Evolutionary conservation across 2,797 vertebrate genomes (phyloP), one percentile per base, ranked within the genome.

Genomic region (Siniperca scherzeri): DNA sequence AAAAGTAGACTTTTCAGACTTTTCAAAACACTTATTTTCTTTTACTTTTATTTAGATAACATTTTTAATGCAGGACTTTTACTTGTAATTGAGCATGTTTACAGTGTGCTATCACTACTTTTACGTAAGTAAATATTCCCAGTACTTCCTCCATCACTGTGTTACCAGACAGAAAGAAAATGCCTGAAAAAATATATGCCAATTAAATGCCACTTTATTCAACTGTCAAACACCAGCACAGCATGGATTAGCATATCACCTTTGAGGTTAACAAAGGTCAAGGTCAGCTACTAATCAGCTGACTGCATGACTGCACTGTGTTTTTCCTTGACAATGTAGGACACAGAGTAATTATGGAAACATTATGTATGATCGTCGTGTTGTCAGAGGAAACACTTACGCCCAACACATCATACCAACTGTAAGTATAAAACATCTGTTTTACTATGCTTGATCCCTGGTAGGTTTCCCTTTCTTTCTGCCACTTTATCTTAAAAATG

Each of bases 281-380:
- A 27, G n/a, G 21, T 74, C 36, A 70, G 25, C 3, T 27, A 14
- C 21, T 60, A 25, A 27, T 48, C 7, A 38, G 9, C 16, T 70
- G 38, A 46, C 27, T 65, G 3, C 14, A 27, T 76, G n/a, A 33
- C 38, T 27, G 27, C 30, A 2, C 2, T 77, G 11, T 87, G 3
- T 68, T 77, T 80, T 69, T 80, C 19, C 60, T 38, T 78, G 53
- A 40, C 22, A 38, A 75, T 85, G 6, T 90, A 99, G 98, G 81
- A 77, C 87, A 1, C 72, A 88, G 2, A 5, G n/a, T 10, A 86
- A 3, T 33, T 96, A 94, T 70, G 95, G 95, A 79, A 98, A 99
- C 90, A 97, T 99, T 61, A 98, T 98, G 97, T 96, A 96, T 60
- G 98, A 99, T 88, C 92, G 96, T 1, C 96, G 97, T n/a, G 97